These are phyloP conservation scores for Deilephila elpenor DNA, from an alignment of 2,888 invertebrate genomes.

Conservation along the genomic window DNA sequence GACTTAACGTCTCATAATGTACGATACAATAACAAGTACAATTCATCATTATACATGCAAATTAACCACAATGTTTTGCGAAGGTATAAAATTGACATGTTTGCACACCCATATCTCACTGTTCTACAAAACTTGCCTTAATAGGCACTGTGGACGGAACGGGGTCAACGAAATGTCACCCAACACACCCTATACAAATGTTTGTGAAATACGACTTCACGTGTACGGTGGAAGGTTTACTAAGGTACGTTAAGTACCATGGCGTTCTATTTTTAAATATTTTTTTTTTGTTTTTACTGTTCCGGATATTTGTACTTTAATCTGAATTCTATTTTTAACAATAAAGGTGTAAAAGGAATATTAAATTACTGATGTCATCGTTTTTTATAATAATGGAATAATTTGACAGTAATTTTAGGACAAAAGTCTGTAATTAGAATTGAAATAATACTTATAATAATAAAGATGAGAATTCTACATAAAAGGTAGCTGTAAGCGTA, in stretches of 20 bases:
- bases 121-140: constrained; percentile 16
- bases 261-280: background rate
- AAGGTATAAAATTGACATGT: constrained; percentile 8
- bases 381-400: no score
- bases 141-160: constrained; percentile 26
- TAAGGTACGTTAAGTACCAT: background rate
- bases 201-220: constrained; percentile 35
- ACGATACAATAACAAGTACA: background rate
- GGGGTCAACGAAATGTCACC: constrained; percentile 30
- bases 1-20: background rate
- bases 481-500: no score
- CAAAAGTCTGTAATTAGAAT: no score
- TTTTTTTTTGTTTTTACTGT: background rate
- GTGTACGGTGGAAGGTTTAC: constrained; percentile 4
- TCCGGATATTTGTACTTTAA: background rate
- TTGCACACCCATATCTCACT: constrained; percentile 18
- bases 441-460: no score
- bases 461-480: no score
- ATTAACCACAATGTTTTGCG: background rate
- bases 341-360: background rate
- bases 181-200: constrained; percentile 38
- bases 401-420: no score
- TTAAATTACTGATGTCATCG: background rate
- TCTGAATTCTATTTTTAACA: background rate
- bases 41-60: background rate